Evolutionary conservation across 2,797 vertebrate species (phyloP), one percentile per base, ranked within the genome.

Genomic region (Anguilla anguilla): DNA sequence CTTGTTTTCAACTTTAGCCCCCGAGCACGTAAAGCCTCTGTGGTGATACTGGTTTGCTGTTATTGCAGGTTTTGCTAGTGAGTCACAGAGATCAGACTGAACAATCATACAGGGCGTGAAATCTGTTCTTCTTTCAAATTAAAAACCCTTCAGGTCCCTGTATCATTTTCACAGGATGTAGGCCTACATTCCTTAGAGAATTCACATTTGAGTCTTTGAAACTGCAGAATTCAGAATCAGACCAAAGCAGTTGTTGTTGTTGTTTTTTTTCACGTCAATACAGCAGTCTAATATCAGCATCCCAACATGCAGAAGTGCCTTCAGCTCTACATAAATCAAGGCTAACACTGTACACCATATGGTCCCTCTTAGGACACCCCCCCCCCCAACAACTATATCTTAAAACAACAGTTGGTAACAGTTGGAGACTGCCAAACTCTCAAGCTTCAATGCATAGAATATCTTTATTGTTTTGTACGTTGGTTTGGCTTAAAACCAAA

Each of bases 261-360:
- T 22, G 46, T 7, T 51, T 22, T 49, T 81, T 35, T 7, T 88
- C 55, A 59, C 61, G n/a, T 28, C 43, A 17, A n/a, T 13, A 81
- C 84, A 88, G 61, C 28, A 86, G 82, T 61, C 31, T 79, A 69
- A 86, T 79, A 81, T 46, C 85, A 86, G 31, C 49, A 79, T 53
- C 22, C 39, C 25, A 31, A 74, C 49, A 86, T 15, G 61, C 39
- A 81, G 59, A 43, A 85, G 87, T 79, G 25, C 84, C 69, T 35
- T 39, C n/a, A 61, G 69, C 31, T 55, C 49, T 67, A 67, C 28
- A 28, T 74, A 51, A 59, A 61, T 39, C 31, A 69, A 43, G 74
- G 61, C 9, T n/a, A 28, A 74, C 35, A 35, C n/a, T 72, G 61
- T 49, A 28, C 61, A 86, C 74, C 35, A 79, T 83, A 85, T 22